Base-by-base conservation (phyloP, 2,888 invertebrate species). In the Pantelozetes paolii region DNA sequence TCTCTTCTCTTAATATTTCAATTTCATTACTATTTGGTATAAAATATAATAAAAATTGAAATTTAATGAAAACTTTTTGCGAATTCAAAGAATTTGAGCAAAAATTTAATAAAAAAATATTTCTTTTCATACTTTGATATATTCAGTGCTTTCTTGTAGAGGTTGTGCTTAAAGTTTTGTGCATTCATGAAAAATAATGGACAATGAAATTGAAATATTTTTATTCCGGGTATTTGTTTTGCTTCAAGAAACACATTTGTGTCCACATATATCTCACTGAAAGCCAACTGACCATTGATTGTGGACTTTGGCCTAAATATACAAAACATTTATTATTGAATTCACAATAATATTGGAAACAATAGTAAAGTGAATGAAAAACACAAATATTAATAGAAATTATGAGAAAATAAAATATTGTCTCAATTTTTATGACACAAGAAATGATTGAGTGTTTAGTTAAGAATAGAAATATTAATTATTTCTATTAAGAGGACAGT, bases 211-310 rank as follows among this genome's bases (percentile, higher is more conserved):
- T 89, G 89, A 82, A 90, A 87, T 77, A 91, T 89, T 81, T 89
- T 90, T 3, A 90, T 85, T 11, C 88, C 88, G 0, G 86, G 86
- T 0, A 90, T 82, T 80, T 90, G 89, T 78, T 87, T 72, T 74
- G 76, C 76, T 67, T 74, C 75, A 20, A 88, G 85, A 79, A 89
- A 90, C 80, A 89, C 83, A 78, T 87, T 86, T 76, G 86, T 85
- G 81, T 91, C 90, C 77, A 91, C 83, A 80, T 90, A 91, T 15
- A 91, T 82, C 81, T 91, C 90, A 0, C 90, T 90, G 77, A 88
- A 87, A 0, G 89, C 86, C 42, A 90, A 86, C 18, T 87, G 83
- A 0, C 90, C 91, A 71, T 91, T 82, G 1, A 88, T 83, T 76
- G 88, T 88, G 0, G 88, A 87, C 82, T 89, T 81, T 89, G 86